Evolutionary conservation across 2,797 vertebrate genomes (phyloP), one percentile per base, ranked within the genome.

Genomic region (Phataginus tricuspis): DNA sequence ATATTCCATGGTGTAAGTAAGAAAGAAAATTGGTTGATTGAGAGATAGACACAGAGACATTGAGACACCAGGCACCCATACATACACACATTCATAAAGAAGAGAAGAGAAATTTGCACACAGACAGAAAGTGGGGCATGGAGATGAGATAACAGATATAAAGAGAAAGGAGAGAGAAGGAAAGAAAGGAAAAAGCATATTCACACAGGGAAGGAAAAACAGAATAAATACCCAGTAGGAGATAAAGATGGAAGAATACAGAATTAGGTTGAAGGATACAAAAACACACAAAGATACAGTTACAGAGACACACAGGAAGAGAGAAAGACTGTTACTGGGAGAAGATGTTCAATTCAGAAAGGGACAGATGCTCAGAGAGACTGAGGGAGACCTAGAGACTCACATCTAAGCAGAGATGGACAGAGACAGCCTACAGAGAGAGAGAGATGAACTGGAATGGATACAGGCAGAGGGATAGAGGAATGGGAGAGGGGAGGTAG

Each of bases 1-100:
- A 64, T 42, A 61, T 31, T 39, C 79, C 9, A 55, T n/a, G 53
- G 49, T 53, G 18, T 61, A 34, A 77, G 45, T 7, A 63, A 72
- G 10, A 64, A 51, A 74, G 71, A 64, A 72, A 4, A 29, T 2
- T 42, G 31, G 82, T 37, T 85, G 49, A 2, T 23, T 68, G 89
- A 93, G 94, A 79, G 61, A 68, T 16, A 31, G 86, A 84, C 77
- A 86, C 49, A 75, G 69, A 77, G 51, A 10, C 53, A 9, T 55
- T 1, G 39, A 61, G 34, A 5, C 5, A 31, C 21, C 18, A 64
- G 63, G 2, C 63, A 37, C 11, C 27, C 42, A 25, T 3, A 39
- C 49, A 84, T 19, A 23, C 57, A 19, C 51, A 37, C 55, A 10
- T 42, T 19, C 66, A 18, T 21, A 27, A 14, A 34, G 18, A 57